phyloP scores from a whole-genome alignment of 2,113 vertebrate genomes.

The Pristiophorus japonicus region DNA sequence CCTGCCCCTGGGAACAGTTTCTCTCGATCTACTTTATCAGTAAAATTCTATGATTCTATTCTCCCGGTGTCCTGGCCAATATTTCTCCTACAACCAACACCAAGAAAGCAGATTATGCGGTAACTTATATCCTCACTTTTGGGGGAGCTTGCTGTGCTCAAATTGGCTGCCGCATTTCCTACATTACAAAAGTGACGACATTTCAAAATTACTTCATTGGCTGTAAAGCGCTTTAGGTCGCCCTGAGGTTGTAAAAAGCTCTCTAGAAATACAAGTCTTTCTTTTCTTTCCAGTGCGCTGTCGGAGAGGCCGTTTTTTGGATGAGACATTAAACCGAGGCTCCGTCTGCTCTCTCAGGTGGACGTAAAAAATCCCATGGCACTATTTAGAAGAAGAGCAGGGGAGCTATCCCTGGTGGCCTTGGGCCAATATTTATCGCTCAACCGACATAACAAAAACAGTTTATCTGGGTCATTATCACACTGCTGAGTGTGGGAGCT shows the following conservation, averaged over 20 bases:
- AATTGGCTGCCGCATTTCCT: background rate
- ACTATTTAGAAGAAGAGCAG: no score
- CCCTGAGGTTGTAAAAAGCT: background rate
- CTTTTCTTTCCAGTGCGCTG: background rate
- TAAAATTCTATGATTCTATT: background rate
- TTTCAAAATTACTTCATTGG: background rate
- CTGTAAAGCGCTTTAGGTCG: background rate
- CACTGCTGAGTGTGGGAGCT: no score
- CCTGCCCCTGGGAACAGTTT: background rate
- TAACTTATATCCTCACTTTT: background rate
- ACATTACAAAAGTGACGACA: background rate
- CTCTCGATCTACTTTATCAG: background rate
- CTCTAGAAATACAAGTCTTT: background rate
- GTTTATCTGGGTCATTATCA: no score
- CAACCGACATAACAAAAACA: no score
- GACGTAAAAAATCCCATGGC: no score
- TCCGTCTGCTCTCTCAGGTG: no score
- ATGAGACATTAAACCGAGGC: no score
- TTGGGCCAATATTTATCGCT: no score
- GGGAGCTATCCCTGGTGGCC: no score
- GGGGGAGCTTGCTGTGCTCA: background rate
- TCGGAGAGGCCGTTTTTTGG: no score
- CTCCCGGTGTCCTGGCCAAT: background rate
- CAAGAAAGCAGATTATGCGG: background rate
- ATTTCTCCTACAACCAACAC: background rate